Evolutionary conservation across 1,140 invertebrate genomes (phyloP), one percentile per base, ranked within the genome.

Genomic region (Himalopsyche phryganea): DNA sequence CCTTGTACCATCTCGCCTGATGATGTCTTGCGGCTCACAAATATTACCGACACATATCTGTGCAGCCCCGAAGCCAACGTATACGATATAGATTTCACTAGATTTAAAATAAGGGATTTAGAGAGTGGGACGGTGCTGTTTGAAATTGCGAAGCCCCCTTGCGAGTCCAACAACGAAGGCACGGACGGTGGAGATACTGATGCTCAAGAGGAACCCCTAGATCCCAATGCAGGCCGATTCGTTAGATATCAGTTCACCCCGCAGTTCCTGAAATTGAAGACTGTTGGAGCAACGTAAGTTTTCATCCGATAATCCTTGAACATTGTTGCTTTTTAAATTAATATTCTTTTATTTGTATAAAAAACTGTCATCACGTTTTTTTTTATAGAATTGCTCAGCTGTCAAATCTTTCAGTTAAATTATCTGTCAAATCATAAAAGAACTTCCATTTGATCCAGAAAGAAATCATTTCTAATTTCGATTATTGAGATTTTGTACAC

Each of bases 181-280:
- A 87, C 89, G 72, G 82, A 87, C 11, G 88, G 76, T 4, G 64
- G 71, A 5, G 73, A 74, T 44, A 80, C 81, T 19, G 74, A 71
- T 32, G 80, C 85, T 40, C 79, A 83, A 58, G 83, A 90, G 42
- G 85, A 85, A 60, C 77, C 79, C 13, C 75, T 85, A 32, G 92
- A 96, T 79, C 87, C 91, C 1, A 96, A 97, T 75, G 88, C 90
- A 19, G 95, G 94, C 0, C 81, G 96, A 68, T 98, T 98, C 81
- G 96, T 98, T 7, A 83, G 95, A 28, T 98, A 98, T 74, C 93
- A 98, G 73, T 98, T 98, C 72, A 97, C 94, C 2, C 91, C 95
- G 20, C 89, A 91, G 66, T 98, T 98, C 79, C 81, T 98, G n/a
- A 94, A 94, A 73, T 72, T 97, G 46, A 95, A 94, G 76, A 95